These are phyloP conservation scores for Ips typographus DNA, from an alignment of 1,140 invertebrate species.

Conservation along the genomic window DNA sequence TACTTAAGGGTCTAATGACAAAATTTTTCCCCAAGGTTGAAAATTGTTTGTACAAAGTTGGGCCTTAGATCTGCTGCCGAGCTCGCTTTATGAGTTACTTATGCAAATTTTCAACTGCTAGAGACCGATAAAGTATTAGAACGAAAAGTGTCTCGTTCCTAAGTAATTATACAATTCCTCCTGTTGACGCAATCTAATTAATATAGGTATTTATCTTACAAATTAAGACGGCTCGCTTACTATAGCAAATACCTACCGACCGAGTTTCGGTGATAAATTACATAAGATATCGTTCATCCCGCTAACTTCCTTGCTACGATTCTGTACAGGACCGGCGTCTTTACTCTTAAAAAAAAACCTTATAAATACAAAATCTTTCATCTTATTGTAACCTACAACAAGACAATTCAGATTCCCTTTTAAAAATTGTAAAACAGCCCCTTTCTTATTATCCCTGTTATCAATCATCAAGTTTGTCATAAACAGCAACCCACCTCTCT, in stretches of 20 bases:
- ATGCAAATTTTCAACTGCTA: conserved; percentile 39
- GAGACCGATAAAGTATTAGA: conserved; percentile 52
- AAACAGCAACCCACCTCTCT: too few relatives aligned
- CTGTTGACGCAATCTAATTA: conserved; percentile 54
- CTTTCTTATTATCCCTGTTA: too few relatives aligned
- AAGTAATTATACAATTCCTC: conserved; percentile 52
- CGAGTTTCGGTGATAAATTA: conserved; percentile 52
- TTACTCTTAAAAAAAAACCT: too few relatives aligned
- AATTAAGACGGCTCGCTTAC: conserved; percentile 53
- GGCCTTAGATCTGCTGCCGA: conserved; percentile 27
- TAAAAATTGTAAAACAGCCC: too few relatives aligned
- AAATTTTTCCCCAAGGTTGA: conserved; percentile 23
- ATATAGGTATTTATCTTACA: conserved; percentile 54
- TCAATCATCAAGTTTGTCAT: too few relatives aligned
- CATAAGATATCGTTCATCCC: conserved; percentile 50
- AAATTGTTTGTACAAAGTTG: conserved; percentile 20
- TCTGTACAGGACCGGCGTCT: conserved; percentile 7
- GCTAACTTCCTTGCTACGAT: conserved; percentile 21
- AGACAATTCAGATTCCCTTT: too few relatives aligned
- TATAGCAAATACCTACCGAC: conserved; percentile 49
- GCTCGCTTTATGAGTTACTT: conserved; percentile 36
- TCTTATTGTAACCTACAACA: too few relatives aligned
- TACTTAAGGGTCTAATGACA: neutral
- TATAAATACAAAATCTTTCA: too few relatives aligned
- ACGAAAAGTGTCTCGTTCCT: conserved; percentile 50